Conservation (phyloP, 64 coral and sea anemone genomes). For the Stichodactyla helianthus region DNA sequence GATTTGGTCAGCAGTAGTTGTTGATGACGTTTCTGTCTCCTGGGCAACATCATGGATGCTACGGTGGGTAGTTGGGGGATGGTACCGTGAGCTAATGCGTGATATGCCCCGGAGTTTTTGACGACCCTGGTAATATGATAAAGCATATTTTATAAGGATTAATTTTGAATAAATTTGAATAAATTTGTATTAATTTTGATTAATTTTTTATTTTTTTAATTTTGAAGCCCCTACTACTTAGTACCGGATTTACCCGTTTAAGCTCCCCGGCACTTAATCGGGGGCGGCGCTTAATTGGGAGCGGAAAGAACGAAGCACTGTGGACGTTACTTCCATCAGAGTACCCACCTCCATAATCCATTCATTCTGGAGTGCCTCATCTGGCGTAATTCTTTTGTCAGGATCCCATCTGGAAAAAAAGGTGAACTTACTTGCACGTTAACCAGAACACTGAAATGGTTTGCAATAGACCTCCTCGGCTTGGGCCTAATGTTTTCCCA, state of each 20-base stretch:
- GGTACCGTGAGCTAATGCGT: constrained; percentile 45
- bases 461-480: too few relatives aligned
- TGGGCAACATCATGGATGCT: constrained; percentile 13
- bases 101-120: constrained; percentile 50
- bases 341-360: constrained; percentile 81
- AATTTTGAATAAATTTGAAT: background rate
- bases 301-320: too few relatives aligned
- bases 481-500: too few relatives aligned
- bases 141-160: background rate
- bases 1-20: background rate
- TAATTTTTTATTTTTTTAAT: too few relatives aligned
- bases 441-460: background rate
- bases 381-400: constrained; percentile 70
- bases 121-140: constrained; percentile 26
- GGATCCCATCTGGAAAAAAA: constrained; percentile 77
- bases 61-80: constrained; percentile 9
- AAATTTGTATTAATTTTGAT: too few relatives aligned
- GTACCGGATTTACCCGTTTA: too few relatives aligned
- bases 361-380: constrained; percentile 86
- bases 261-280: too few relatives aligned
- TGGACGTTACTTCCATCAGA: too few relatives aligned
- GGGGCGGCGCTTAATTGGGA: too few relatives aligned
- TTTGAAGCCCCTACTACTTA: too few relatives aligned
- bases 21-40: background rate
- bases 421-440: background rate